phyloP scores from a whole-genome alignment of 2,888 invertebrate genomes.

The Phortica okadai region DNA sequence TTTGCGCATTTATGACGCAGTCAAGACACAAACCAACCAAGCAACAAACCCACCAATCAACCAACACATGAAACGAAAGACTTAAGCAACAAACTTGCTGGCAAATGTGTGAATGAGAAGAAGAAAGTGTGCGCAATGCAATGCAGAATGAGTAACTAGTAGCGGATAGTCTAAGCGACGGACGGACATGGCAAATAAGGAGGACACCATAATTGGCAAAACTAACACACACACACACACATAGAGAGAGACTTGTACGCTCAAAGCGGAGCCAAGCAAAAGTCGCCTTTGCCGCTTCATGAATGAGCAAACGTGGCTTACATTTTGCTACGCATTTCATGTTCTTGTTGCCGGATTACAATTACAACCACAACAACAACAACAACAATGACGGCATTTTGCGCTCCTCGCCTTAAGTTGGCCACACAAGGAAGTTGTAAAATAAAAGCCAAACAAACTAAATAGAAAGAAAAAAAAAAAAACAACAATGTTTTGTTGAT shows the following conservation, averaged over 20 bases:
- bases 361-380: not conserved
- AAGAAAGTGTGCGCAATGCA: slow-evolving; percentile 4
- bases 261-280: not conserved
- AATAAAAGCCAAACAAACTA: not conserved
- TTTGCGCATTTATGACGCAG: slow-evolving; percentile 29
- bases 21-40: slow-evolving; percentile 38
- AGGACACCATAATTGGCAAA: slow-evolving; percentile 71
- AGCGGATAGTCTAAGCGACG: slow-evolving; percentile 49
- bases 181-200: slow-evolving; percentile 58
- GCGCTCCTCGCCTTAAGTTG: not conserved
- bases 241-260: slow-evolving; percentile 17
- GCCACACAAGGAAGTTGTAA: slow-evolving; percentile 29
- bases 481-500: not conserved
- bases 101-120: not conserved
- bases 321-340: not conserved
- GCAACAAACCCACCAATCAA: not conserved
- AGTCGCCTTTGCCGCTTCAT: not conserved
- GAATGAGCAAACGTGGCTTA: slow-evolving; percentile 5
- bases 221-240: slow-evolving; percentile 43
- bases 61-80: slow-evolving; percentile 59
- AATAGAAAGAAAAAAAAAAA: not conserved
- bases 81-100: slow-evolving; percentile 33
- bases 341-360: slow-evolving; percentile 19
- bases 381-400: not conserved
- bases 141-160: slow-evolving; percentile 60